These are phyloP conservation scores for Dendrolimus kikuchii DNA, from an alignment of 1,140 invertebrate species.

Conservation along the genomic window DNA sequence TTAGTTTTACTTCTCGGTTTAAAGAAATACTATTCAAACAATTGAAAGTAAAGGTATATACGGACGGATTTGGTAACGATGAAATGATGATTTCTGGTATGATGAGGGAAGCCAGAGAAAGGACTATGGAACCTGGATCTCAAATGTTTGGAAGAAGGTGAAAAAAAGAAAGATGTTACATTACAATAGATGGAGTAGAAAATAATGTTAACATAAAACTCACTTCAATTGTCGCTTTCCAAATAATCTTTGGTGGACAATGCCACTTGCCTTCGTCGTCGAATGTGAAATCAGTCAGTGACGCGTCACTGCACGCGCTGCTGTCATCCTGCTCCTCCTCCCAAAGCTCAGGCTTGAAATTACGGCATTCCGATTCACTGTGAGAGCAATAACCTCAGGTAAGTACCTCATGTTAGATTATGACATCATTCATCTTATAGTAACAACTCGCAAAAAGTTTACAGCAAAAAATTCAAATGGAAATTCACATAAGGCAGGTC, in stretches of 20 bases:
- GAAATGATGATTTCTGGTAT: too few relatives aligned
- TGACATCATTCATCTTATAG: too few relatives aligned
- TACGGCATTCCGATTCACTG: constrained; percentile 46
- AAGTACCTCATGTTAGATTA: too few relatives aligned
- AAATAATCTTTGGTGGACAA: constrained; percentile 84
- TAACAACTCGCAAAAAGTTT: too few relatives aligned
- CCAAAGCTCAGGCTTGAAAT: constrained; percentile 39
- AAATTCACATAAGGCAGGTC: too few relatives aligned
- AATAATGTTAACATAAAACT: background rate
- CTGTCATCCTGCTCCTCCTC: constrained; percentile 59
- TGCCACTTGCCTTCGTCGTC: constrained; percentile 78
- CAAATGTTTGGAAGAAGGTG: background rate
- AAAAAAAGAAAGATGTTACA: background rate
- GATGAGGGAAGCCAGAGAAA: too few relatives aligned
- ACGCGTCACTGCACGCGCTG: constrained; percentile 57
- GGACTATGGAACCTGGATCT: too few relatives aligned
- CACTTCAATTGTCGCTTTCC: constrained; percentile 85
- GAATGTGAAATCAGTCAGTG: constrained; percentile 55
- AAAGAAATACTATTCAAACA: too few relatives aligned
- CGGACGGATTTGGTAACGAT: too few relatives aligned
- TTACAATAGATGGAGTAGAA: background rate
- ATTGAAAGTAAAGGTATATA: too few relatives aligned
- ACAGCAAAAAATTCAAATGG: too few relatives aligned
- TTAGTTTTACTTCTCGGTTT: too few relatives aligned
- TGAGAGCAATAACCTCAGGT: constrained; percentile 4